phyloP scores from a whole-genome alignment of 35 echinoderm and acorn worm species.

The Amphiura filiformis region DNA sequence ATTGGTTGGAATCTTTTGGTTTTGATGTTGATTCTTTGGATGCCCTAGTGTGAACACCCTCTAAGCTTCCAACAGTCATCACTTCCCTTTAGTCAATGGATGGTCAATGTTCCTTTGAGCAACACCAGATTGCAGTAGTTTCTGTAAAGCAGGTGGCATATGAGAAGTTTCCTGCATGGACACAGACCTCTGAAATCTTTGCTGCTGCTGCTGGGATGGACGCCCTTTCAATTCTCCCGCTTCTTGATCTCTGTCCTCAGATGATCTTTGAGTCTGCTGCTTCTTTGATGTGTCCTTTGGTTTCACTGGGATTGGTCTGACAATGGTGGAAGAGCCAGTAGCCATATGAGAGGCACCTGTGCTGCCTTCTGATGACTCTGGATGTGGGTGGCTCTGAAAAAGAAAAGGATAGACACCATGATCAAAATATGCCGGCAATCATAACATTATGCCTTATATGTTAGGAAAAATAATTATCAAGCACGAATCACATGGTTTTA shows the following conservation, averaged over 20 bases:
- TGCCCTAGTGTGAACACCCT: neutral
- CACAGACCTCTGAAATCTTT: conserved; percentile 35
- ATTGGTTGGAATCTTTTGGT: neutral
- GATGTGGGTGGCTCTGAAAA: no score
- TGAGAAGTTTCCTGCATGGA: conserved; percentile 30
- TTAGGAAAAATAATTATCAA: no score
- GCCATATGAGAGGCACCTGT: neutral
- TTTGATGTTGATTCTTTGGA: conserved; percentile 33
- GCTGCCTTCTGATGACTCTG: no score
- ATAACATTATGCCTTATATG: no score
- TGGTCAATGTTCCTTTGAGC: neutral
- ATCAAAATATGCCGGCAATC: no score
- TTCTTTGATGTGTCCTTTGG: neutral
- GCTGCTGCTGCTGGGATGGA: neutral
- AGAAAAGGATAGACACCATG: no score
- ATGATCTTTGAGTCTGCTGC: neutral
- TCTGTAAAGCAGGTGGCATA: neutral
- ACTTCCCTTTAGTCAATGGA: conserved; percentile 3
- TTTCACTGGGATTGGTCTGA: conserved; percentile 73
- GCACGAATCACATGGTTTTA: no score
- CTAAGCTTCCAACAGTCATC: neutral
- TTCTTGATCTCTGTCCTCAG: neutral
- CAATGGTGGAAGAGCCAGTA: conserved; percentile 16
- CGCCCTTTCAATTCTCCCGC: neutral
- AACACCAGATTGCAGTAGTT: neutral